Base-by-base conservation (phyloP, 2,113 vertebrate species). In the Percina caprodes region DNA sequence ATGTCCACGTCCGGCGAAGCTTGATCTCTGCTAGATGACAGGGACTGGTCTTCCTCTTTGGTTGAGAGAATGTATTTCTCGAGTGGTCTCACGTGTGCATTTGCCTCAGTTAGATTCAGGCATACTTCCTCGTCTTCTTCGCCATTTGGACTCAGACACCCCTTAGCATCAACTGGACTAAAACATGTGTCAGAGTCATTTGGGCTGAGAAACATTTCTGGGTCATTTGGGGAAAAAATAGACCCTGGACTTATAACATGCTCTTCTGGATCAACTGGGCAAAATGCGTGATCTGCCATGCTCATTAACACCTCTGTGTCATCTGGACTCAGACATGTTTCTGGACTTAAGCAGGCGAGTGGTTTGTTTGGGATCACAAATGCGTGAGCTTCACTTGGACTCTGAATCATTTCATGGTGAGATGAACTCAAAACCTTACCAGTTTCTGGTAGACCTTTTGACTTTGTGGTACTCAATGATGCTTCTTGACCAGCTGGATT, bases 1-100 rank as follows among this genome's bases (percentile, higher is more conserved):
- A 15, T 63, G 52, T 16, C 69, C 0, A n/a, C 30, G 23, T 54
- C 61, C 51, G 54, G 18, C 51, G 48, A 69, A 49, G 12, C 15
- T 42, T 66, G 51, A 26, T 52, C 30, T 56, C 14, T 18, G 0
- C 2, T 51, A 11, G 56, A 69, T 0, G 51, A 59, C 19, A 52
- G 55, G 9, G 52, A 52, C 62, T 69, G 67, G 5, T 12, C 10
- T 6, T 71, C 73, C 33, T 78, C 77, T 18, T 72, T 86, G 45
- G 77, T 30, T 3, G 67, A 76, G 1, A 88, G 51, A 61, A 66
- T 18, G 26, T 79, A 79, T 69, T 70, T 88, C 70, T 81, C 74
- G 0, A 72, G 70, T 26, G 71, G 77, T 60, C 52, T 69, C 3
- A 69, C 52, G 0, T 2, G 19, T 66, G 14, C 1, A 30, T 59